phyloP scores from a whole-genome alignment of 2,113 vertebrate species.

The Lepus timidus region DNA sequence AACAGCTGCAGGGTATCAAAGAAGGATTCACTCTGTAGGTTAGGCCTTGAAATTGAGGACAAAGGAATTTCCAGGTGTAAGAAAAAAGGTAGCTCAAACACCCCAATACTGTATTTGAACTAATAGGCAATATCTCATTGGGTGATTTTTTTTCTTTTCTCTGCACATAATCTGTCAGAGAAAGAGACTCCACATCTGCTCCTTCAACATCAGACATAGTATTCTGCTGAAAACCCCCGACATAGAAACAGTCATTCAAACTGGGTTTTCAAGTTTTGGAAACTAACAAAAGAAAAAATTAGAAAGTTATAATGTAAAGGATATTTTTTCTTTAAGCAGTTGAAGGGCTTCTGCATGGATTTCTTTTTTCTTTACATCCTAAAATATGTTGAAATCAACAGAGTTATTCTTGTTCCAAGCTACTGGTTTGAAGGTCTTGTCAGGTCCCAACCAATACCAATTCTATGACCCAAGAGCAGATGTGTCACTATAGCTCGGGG shows the following conservation, averaged over 20 bases:
- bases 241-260: slow-evolving; percentile 34
- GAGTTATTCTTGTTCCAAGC: background rate
- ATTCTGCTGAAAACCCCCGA: background rate
- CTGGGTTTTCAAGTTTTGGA: slow-evolving; percentile 36
- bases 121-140: slow-evolving; percentile 12
- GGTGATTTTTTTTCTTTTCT: slow-evolving; percentile 18
- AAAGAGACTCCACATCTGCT: slow-evolving; percentile 27
- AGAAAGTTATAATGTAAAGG: slow-evolving; percentile 36
- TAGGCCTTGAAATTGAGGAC: slow-evolving; percentile 60
- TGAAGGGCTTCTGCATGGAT: background rate
- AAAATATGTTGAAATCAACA: slow-evolving; percentile 64
- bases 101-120: slow-evolving; percentile 28
- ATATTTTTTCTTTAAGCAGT: slow-evolving; percentile 1
- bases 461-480: slow-evolving; percentile 29
- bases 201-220: background rate
- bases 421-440: slow-evolving; percentile 43
- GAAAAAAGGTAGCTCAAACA: slow-evolving; percentile 47
- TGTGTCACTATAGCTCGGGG: background rate
- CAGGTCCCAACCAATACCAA: slow-evolving; percentile 36
- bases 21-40: background rate
- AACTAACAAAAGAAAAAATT: slow-evolving; percentile 23
- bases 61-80: slow-evolving; percentile 42
- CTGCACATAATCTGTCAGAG: slow-evolving; percentile 45
- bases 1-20: slow-evolving; percentile 22
- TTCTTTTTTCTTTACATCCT: slow-evolving; percentile 67